phyloP scores from a whole-genome alignment of 2,888 invertebrate species.

The Archips crataeganus region DNA sequence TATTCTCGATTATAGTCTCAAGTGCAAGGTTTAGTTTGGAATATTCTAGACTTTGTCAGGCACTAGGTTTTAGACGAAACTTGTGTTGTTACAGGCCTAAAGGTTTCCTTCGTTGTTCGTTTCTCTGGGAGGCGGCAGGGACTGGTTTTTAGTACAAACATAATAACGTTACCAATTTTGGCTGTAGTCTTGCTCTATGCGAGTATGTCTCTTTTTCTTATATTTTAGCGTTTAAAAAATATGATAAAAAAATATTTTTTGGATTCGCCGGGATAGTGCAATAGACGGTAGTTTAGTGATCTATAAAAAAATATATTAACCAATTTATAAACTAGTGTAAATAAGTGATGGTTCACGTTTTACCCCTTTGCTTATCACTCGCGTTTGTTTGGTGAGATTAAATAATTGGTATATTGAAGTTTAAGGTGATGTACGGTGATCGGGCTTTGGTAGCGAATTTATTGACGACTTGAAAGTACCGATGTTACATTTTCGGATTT shows the following conservation, averaged over 20 bases:
- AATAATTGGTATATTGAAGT: slow-evolving; percentile 5
- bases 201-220: slow-evolving; percentile 50
- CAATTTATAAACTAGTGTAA: slow-evolving; percentile 64
- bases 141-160: slow-evolving; percentile 67
- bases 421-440: background rate
- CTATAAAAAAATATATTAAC: slow-evolving; percentile 60
- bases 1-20: background rate
- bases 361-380: slow-evolving; percentile 57
- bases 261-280: slow-evolving; percentile 84
- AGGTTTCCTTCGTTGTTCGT: slow-evolving; percentile 34
- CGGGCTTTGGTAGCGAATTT: slow-evolving; percentile 2
- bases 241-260: slow-evolving; percentile 65
- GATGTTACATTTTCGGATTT: no score
- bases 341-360: slow-evolving; percentile 60
- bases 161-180: slow-evolving; percentile 47
- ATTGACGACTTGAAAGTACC: background rate
- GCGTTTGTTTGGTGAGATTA: slow-evolving; percentile 38
- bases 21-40: background rate
- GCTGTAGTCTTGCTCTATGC: slow-evolving; percentile 48
- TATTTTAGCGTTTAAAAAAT: slow-evolving; percentile 65
- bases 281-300: slow-evolving; percentile 76
- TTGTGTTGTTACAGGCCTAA: background rate
- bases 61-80: background rate
- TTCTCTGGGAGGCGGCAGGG: slow-evolving; percentile 69
- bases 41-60: background rate